Percentiles rank a stretch among this genome's conserved stretches.
These are phyloP conservation scores for Theretra japonica DNA, from an alignment of 2,888 invertebrate species.

Conservation along the genomic window DNA sequence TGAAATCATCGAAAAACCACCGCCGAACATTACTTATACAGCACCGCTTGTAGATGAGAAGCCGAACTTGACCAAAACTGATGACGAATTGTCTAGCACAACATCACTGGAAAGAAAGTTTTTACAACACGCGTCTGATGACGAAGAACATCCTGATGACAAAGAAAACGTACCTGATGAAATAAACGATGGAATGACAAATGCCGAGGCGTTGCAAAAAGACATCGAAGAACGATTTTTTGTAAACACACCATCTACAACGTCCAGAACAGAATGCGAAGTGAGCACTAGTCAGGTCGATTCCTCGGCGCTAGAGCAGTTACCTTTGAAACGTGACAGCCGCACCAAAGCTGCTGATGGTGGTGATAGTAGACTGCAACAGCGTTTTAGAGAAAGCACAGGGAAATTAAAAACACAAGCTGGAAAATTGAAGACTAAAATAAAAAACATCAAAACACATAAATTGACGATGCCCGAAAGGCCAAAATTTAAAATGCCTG, in stretches of 20 bases:
- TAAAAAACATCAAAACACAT: constrained; percentile 86
- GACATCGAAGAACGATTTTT: constrained; percentile 87
- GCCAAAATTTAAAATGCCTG: constrained; percentile 79
- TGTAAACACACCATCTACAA: constrained; percentile 83
- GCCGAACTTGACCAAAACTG: constrained; percentile 65
- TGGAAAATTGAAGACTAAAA: constrained; percentile 88
- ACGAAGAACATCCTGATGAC: constrained; percentile 70
- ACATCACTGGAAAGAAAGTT: constrained; percentile 78
- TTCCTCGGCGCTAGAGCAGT: constrained; percentile 87
- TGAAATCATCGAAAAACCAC: constrained; percentile 93
- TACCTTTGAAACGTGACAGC: constrained; percentile 85
- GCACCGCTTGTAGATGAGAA: constrained; percentile 70
- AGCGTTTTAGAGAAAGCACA: constrained; percentile 88
- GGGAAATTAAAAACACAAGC: constrained; percentile 89
- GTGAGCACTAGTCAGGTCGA: constrained; percentile 88
- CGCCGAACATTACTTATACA: constrained; percentile 72
- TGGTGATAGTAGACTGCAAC: constrained; percentile 85
- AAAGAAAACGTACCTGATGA: constrained; percentile 62
- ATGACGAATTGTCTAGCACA: constrained; percentile 82
- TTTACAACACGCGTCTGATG: constrained; percentile 80
- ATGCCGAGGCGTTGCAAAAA: constrained; percentile 85
- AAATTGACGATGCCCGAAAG: constrained; percentile 83
- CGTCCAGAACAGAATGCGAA: constrained; percentile 87
- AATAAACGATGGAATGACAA: constrained; percentile 61
- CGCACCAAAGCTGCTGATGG: constrained; percentile 81